Conservation (phyloP, 2,888 invertebrate genomes). For the Harpagoxenus sublaevis region DNA sequence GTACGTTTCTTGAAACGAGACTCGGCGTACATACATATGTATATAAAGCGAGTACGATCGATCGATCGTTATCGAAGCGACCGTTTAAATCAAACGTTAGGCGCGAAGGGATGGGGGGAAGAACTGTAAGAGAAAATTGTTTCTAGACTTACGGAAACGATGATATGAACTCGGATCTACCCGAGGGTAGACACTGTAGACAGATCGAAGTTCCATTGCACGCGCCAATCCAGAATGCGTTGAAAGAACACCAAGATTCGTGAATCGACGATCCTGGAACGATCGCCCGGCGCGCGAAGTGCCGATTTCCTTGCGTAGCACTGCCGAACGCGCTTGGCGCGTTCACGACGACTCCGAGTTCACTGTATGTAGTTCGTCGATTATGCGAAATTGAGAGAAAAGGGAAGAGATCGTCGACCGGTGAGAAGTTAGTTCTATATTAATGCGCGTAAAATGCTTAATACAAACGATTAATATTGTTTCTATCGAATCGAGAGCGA, state of each 20-base stretch:
- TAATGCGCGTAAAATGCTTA: constrained; percentile 41
- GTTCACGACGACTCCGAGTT: not conserved
- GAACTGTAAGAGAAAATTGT: constrained; percentile 3
- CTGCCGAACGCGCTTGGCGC: not conserved
- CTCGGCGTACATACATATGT: not conserved
- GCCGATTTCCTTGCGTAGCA: constrained; percentile 13
- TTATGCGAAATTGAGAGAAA: constrained; percentile 14
- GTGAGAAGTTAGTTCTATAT: constrained; percentile 28
- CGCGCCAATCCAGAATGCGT: constrained; percentile 14
- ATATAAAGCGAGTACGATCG: constrained; percentile 11
- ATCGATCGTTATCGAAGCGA: constrained; percentile 36
- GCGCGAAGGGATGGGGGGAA: not conserved
- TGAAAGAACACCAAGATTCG: not conserved
- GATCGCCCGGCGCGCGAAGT: constrained; percentile 1
- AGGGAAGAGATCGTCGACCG: not conserved
- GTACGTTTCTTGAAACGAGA: not conserved
- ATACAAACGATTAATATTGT: constrained; percentile 26
- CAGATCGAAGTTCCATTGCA: not conserved
- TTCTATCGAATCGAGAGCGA: constrained; percentile 26
- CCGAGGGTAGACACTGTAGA: not conserved
- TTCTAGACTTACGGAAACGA: not conserved
- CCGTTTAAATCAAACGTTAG: constrained; percentile 35
- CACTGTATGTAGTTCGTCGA: not conserved
- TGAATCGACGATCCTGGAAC: not conserved
- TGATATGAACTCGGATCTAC: not conserved